Evolutionary conservation across 2,888 invertebrate genomes (phyloP).

Genomic region (Rhagium mordax): DNA sequence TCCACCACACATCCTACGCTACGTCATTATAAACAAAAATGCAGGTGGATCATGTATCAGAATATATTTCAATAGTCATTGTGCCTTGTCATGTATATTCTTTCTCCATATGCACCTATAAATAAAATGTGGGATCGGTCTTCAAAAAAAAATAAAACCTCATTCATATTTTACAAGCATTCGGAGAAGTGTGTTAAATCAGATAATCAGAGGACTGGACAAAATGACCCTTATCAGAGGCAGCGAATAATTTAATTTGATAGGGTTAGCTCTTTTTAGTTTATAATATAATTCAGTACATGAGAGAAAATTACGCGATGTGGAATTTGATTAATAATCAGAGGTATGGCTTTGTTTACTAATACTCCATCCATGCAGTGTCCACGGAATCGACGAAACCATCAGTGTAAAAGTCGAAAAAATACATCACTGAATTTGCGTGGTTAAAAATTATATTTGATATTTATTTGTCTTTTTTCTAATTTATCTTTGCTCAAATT

Average conservation of each 20-base stretch:
- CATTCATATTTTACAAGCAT: not conserved
- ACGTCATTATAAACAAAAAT: not conserved
- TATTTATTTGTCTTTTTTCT: too few species aligned
- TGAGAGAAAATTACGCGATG: not conserved
- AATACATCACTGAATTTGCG: too few species aligned
- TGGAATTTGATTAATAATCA: not conserved
- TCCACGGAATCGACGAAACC: too few species aligned
- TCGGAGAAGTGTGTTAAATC: not conserved
- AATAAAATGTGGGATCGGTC: not conserved
- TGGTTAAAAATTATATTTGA: too few species aligned
- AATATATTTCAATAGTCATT: not conserved
- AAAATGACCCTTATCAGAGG: not conserved
- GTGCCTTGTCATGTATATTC: not conserved
- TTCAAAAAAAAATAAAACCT: not conserved
- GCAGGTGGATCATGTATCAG: not conserved
- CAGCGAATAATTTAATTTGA: not conserved
- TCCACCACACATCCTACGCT: not conserved
- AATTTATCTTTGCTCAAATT: too few species aligned
- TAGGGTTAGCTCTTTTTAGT: not conserved
- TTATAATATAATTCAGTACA: not conserved
- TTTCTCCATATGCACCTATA: not conserved
- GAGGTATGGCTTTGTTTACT: too few species aligned
- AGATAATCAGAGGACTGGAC: not conserved
- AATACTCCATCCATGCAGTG: too few species aligned
- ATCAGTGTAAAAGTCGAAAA: too few species aligned